phyloP scores from a whole-genome alignment of 2,797 vertebrate genomes.

The Hoplostethus atlanticus region DNA sequence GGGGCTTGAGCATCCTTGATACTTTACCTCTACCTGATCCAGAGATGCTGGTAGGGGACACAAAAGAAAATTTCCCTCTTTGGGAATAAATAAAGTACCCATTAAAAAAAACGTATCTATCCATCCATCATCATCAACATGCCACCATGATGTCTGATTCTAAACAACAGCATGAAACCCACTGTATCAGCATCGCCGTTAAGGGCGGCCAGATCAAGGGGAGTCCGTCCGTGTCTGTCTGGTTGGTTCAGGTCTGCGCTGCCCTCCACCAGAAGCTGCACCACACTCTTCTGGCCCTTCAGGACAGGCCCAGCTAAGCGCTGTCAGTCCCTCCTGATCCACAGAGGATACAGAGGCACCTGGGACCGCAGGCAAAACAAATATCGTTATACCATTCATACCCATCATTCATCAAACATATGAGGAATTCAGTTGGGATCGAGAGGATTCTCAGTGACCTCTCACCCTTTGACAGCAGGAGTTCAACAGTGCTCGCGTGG shows the following conservation, averaged over 20 bases:
- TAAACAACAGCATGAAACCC: slow-evolving; percentile 69
- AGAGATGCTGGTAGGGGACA: too few relatives aligned
- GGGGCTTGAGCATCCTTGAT: too few relatives aligned
- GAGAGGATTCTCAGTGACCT: background rate
- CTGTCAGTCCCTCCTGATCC: slow-evolving; percentile 95
- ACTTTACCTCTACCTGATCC: too few relatives aligned
- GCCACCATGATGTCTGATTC: background rate
- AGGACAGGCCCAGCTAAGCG: slow-evolving; percentile 95
- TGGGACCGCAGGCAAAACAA: slow-evolving; percentile 62
- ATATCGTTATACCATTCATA: background rate
- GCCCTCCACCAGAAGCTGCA: slow-evolving; percentile 91
- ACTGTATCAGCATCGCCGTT: slow-evolving; percentile 96
- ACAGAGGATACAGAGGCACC: slow-evolving; percentile 88
- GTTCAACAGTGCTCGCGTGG: slow-evolving; percentile 89
- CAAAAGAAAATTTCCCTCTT: too few relatives aligned
- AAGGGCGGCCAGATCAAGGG: slow-evolving; percentile 94
- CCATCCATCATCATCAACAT: background rate
- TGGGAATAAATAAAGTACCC: too few relatives aligned
- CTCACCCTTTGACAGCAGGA: slow-evolving; percentile 93
- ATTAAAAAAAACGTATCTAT: background rate
- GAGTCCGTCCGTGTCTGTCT: slow-evolving; percentile 94
- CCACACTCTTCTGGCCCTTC: slow-evolving; percentile 91
- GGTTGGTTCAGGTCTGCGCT: slow-evolving; percentile 92
- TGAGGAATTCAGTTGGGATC: background rate
- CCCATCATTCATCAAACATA: background rate